A percentile compares a stretch with the other conserved stretches of the same genome.
phyloP scores from a whole-genome alignment of 1,140 invertebrate species.

The Dreissena rostriformis region DNA sequence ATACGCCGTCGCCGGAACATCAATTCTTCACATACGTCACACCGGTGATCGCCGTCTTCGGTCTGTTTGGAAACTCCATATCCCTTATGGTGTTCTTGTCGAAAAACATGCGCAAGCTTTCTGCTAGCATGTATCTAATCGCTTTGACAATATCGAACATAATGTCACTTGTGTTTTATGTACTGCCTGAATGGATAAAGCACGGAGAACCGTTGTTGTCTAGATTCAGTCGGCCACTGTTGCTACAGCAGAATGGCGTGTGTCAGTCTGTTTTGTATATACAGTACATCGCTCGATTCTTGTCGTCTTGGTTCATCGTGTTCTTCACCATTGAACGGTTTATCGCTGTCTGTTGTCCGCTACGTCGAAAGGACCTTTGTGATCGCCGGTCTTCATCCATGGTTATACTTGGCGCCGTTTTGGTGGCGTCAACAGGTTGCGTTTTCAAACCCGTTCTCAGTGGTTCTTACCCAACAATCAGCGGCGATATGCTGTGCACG shows the following conservation, averaged over 20 bases:
- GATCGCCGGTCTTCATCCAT: constrained; percentile 40
- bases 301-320: too few species aligned
- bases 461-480: too few species aligned
- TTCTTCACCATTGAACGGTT: constrained; percentile 82
- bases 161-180: too few species aligned
- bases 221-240: constrained; percentile 32
- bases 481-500: too few species aligned
- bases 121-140: too few species aligned
- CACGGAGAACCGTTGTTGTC: constrained; percentile 51
- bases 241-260: constrained; percentile 61
- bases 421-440: constrained; percentile 45
- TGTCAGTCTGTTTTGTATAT: constrained; percentile 70
- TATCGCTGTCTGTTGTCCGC: constrained; percentile 89
- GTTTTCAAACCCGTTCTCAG: too few species aligned
- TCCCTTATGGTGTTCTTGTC: constrained; percentile 74
- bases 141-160: too few species aligned
- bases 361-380: constrained; percentile 53
- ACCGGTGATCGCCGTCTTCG: too few species aligned
- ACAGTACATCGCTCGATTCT: constrained; percentile 68
- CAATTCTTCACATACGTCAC: constrained; percentile 44
- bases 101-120: too few species aligned
- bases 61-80: constrained; percentile 69
- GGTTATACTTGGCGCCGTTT: constrained; percentile 50
- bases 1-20: background rate
- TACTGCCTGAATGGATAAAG: constrained; percentile 72